Conservation (phyloP, 2,113 vertebrate genomes). For the Rhabdornis inornatus region DNA sequence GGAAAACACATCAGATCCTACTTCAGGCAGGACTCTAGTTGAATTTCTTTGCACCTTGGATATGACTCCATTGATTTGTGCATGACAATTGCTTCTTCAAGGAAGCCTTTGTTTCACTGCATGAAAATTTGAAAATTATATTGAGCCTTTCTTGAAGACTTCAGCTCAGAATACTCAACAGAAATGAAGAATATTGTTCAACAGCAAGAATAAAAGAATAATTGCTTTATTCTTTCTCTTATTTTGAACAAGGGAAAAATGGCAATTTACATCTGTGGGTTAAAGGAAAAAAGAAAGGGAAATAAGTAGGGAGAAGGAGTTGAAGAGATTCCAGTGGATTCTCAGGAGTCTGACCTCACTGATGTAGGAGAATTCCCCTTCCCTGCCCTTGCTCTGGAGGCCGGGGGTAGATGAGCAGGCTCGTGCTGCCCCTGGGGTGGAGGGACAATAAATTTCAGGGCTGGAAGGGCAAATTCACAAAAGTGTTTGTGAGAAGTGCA, state of each 20-base stretch:
- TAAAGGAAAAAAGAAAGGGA: not conserved
- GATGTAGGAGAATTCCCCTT: not conserved
- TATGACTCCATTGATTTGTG: not conserved
- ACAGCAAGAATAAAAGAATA: not conserved
- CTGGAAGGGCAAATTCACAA: not conserved
- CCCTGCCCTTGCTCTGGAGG: not conserved
- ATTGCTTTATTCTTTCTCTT: not conserved
- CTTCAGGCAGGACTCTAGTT: accelerated
- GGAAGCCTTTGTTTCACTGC: not conserved
- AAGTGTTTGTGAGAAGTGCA: not conserved
- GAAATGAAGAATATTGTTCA: not conserved
- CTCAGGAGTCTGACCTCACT: not conserved
- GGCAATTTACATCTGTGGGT: not conserved
- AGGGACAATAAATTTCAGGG: not conserved
- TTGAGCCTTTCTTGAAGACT: not conserved
- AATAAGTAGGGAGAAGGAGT: not conserved
- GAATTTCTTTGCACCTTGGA: not conserved
- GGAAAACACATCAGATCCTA: not conserved
- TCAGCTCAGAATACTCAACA: not conserved
- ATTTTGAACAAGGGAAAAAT: not conserved
- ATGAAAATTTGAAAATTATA: not conserved
- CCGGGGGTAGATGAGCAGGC: not conserved
- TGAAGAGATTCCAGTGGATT: not conserved
- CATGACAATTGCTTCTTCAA: not conserved
- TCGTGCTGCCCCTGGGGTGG: not conserved